Conservation (phyloP, 2,888 invertebrate species). For the Tachystola acroxantha region DNA sequence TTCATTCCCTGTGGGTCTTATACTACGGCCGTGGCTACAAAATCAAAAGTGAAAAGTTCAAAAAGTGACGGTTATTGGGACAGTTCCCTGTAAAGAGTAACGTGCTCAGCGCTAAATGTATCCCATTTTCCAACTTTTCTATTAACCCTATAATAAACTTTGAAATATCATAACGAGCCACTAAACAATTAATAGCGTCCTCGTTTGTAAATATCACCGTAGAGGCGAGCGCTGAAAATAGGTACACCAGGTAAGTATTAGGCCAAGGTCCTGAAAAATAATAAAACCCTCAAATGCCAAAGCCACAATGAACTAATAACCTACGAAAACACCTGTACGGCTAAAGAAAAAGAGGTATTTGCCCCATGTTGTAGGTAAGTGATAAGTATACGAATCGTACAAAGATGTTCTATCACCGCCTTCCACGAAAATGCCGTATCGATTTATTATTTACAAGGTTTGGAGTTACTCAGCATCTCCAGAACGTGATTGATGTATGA, state of each 20-base stretch:
- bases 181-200: conserved; percentile 5
- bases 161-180: neutral
- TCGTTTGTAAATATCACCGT: conserved; percentile 15
- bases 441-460: conserved; percentile 20
- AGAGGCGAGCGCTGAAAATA: conserved; percentile 6
- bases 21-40: too few relatives aligned
- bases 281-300: conserved; percentile 34
- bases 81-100: too few relatives aligned
- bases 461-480: conserved; percentile 19
- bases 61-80: too few relatives aligned
- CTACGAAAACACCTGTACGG: conserved; percentile 17
- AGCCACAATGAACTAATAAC: conserved; percentile 29
- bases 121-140: too few relatives aligned
- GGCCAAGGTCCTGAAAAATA: conserved; percentile 17
- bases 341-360: conserved; percentile 10
- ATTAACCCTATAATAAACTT: neutral
- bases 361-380: conserved; percentile 17
- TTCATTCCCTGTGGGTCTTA: too few relatives aligned
- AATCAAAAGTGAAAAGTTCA: too few relatives aligned
- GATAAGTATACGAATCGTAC: conserved; percentile 14
- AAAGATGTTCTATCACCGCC: conserved; percentile 10
- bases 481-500: too few relatives aligned
- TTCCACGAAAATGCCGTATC: conserved; percentile 15
- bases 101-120: too few relatives aligned
- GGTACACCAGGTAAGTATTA: neutral